phyloP scores from a whole-genome alignment of 2,888 invertebrate genomes.

The Drosophila greeni region DNA sequence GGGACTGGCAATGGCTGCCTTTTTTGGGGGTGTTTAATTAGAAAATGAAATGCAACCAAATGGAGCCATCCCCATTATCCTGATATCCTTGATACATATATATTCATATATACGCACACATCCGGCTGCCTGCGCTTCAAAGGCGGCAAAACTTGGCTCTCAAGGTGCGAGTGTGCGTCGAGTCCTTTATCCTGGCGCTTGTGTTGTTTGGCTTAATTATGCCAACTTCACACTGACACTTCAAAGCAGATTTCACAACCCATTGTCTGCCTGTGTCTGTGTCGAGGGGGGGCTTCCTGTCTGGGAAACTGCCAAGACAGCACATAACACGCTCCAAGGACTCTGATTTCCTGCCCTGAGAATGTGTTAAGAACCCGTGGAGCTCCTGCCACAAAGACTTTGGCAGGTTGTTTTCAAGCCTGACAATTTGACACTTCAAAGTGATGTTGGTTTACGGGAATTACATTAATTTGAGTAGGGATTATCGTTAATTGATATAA shows the following conservation, averaged over 20 bases:
- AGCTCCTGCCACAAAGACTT: background rate
- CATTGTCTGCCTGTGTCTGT: conserved; percentile 28
- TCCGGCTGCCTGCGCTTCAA: conserved; percentile 43
- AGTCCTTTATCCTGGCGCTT: conserved; percentile 47
- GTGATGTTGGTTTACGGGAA: background rate
- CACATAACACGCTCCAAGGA: conserved; percentile 28
- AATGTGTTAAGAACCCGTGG: background rate
- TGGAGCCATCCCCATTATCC: conserved; percentile 43
- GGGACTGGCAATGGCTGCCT: conserved; percentile 48
- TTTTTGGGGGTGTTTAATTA: conserved; percentile 71
- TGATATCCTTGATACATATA: conserved; percentile 36
- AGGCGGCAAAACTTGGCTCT: conserved; percentile 66
- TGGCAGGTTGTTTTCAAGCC: conserved; percentile 22
- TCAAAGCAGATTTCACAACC: conserved; percentile 67
- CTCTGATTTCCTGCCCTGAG: conserved; percentile 4
- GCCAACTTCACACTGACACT: conserved; percentile 77
- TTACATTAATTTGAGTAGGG: background rate
- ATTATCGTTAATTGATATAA: background rate
- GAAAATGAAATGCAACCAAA: conserved; percentile 64
- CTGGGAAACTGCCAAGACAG: conserved; percentile 34
- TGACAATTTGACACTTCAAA: conserved; percentile 39
- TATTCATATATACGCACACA: background rate
- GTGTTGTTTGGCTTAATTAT: conserved; percentile 64
- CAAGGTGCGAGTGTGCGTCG: conserved; percentile 64
- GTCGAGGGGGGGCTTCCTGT: conserved; percentile 17